These are phyloP conservation scores for Rhabdophis nuchalis DNA, from an alignment of 2,797 vertebrate genomes.

Conservation along the genomic window DNA sequence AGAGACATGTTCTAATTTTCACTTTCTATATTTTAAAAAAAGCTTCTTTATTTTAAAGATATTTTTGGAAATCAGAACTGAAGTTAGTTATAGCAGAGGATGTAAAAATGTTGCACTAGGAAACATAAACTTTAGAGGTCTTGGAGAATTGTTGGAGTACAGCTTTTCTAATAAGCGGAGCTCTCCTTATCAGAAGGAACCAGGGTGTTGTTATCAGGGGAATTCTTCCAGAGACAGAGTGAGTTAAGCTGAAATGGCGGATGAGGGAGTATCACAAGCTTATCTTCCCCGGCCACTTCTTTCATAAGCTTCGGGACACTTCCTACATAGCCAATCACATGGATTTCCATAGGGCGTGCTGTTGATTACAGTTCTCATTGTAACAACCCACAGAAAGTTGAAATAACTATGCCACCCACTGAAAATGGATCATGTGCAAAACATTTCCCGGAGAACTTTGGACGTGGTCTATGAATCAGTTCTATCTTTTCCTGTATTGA, in stretches of 20 bases:
- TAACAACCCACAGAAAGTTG: accelerated
- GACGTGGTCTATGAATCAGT: neutral
- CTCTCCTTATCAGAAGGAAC: conserved; percentile 21
- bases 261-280: neutral
- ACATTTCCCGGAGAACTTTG: neutral
- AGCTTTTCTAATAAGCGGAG: neutral
- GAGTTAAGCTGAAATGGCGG: neutral
- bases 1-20: neutral
- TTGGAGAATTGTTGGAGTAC: neutral
- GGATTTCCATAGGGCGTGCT: neutral
- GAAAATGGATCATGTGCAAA: neutral
- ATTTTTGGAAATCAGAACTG: neutral
- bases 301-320: neutral
- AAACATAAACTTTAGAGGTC: neutral
- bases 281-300: conserved; percentile 12
- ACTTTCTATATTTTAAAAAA: neutral
- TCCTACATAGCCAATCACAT: conserved; percentile 6
- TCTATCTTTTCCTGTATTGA: neutral
- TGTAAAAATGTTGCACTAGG: neutral
- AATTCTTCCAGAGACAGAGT: neutral
- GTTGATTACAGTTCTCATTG: conserved; percentile 4
- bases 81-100: neutral
- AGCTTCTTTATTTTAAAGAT: neutral
- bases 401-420: neutral
- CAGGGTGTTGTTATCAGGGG: neutral